Evolutionary conservation across 2,888 invertebrate species (phyloP), one percentile per base, ranked within the genome.

Genomic region (Himalopsyche japonica): DNA sequence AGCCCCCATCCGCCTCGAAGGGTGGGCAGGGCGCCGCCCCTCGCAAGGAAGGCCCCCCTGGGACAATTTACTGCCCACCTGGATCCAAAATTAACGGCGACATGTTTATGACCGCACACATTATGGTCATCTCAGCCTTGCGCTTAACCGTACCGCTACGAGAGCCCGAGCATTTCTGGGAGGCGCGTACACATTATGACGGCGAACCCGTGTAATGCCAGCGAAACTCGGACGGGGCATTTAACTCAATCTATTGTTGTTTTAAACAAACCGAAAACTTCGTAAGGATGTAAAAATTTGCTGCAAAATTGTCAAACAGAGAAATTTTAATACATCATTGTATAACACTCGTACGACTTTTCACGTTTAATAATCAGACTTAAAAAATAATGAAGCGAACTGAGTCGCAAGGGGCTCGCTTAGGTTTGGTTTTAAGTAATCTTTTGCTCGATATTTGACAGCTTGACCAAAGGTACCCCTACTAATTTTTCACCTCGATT

Each of bases 81-180:
- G 87, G 87, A 87, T 87, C 85, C 87, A 87, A 87, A 87, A 87
- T 87, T 87, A 87, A 87, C 87, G 86, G 87, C 87, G 87, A 87
- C 87, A 87, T 87, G 86, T 87, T 87, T 87, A 87, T 87, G 87
- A 87, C 87, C 87, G 87, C 86, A 86, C 86, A 87, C 87, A 87
- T 87, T 87, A 87, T 87, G 87, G 87, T 87, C 87, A 87, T 87
- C 87, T 87, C 87, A 85, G 83, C 82, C 86, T 86, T 85, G 86
- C 85, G 86, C 84, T 86, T 86, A 82, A 64, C 86, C 84, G 83
- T 82, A 34, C 84, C 82, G 49, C 78, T 82, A 34, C 77, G 82
- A 37, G 57, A 57, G 57, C 57, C n/a, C n/a, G 57, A 20, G 20
- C 57, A 57, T 57, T 57, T 57, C n/a, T 57, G 57, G 57, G n/a